Conservation (phyloP, 1,140 invertebrate species). For the Drosophila mauritiana region DNA sequence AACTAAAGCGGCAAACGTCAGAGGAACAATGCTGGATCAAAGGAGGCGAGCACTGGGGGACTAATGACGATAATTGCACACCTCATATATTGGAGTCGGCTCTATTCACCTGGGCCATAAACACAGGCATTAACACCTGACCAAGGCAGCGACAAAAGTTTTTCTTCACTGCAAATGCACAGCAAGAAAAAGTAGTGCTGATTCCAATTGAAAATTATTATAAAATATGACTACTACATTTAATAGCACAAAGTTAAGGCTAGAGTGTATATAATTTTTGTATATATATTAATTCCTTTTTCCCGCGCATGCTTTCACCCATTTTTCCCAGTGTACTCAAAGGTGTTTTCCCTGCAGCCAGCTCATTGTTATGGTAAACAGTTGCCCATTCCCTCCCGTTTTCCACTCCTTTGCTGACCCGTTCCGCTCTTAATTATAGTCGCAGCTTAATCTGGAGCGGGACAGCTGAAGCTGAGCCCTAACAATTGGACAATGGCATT, state of each 20-base stretch:
- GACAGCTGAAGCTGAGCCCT: constrained; percentile 59
- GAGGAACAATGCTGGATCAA: constrained; percentile 44
- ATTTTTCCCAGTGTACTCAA: constrained; percentile 26
- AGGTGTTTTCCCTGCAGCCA: constrained; percentile 69
- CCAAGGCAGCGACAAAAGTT: constrained; percentile 43
- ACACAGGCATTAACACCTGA: constrained; percentile 84
- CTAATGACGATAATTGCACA: constrained; percentile 80
- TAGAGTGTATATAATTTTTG: too few relatives aligned
- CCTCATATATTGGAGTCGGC: constrained; percentile 53
- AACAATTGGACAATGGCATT: constrained; percentile 57
- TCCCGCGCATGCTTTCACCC: too few relatives aligned
- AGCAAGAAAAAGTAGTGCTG: background rate
- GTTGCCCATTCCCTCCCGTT: constrained; percentile 28
- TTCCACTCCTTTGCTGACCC: constrained; percentile 18
- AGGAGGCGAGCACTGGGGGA: constrained; percentile 9
- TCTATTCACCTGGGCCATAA: constrained; percentile 64
- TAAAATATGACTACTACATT: too few relatives aligned
- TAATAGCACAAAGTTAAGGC: too few relatives aligned
- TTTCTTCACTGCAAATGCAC: constrained; percentile 19
- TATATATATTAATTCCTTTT: too few relatives aligned
- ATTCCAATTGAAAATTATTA: too few relatives aligned
- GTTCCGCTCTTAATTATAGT: constrained; percentile 72
- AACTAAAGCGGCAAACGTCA: constrained; percentile 72
- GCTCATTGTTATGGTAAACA: constrained; percentile 80
- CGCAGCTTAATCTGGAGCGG: constrained; percentile 77